Percentiles rank a stretch among this genome's conserved stretches.
phyloP scores from a whole-genome alignment of 2,797 vertebrate species.

The Myiotriccus ornatus region DNA sequence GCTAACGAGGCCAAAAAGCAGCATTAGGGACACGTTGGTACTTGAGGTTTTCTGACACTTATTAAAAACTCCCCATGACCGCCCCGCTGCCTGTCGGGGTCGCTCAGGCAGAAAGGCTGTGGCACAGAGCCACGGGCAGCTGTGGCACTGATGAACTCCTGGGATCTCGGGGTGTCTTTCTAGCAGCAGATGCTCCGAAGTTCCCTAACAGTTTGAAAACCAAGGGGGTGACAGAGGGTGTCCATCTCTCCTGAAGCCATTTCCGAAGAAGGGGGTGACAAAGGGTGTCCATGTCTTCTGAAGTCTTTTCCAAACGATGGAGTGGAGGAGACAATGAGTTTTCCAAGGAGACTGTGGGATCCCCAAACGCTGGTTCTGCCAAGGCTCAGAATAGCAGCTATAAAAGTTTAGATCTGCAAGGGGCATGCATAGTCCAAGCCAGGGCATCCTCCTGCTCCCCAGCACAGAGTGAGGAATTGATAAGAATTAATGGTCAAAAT shows the following conservation, averaged over 20 bases:
- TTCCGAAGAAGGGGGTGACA: not conserved
- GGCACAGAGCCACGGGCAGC: slow-evolving; percentile 11
- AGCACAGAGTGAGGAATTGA: not conserved
- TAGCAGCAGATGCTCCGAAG: not conserved
- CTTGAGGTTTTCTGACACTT: slow-evolving; percentile 44
- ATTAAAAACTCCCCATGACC: slow-evolving; percentile 56
- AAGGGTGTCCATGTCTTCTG: not conserved
- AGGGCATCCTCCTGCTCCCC: not conserved
- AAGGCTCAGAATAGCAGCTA: not conserved
- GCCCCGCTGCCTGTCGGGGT: slow-evolving; percentile 22
- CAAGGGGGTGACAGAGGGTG: not conserved
- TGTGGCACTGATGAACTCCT: not conserved
- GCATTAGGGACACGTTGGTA: not conserved
- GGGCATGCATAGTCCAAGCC: not conserved
- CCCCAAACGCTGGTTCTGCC: not conserved
- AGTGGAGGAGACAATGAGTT: accelerated
- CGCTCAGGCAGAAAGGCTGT: slow-evolving; percentile 29
- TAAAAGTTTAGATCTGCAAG: not conserved
- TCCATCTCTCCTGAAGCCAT: not conserved
- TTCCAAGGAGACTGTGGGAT: not conserved
- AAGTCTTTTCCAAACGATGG: not conserved
- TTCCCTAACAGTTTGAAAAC: not conserved
- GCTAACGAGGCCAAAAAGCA: slow-evolving; percentile 28
- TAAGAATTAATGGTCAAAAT: not conserved
- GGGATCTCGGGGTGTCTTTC: not conserved